Percentiles rank a stretch among this genome's conserved stretches.
phyloP scores from a whole-genome alignment of 2,113 vertebrate species.

The Sebastes fasciatus region DNA sequence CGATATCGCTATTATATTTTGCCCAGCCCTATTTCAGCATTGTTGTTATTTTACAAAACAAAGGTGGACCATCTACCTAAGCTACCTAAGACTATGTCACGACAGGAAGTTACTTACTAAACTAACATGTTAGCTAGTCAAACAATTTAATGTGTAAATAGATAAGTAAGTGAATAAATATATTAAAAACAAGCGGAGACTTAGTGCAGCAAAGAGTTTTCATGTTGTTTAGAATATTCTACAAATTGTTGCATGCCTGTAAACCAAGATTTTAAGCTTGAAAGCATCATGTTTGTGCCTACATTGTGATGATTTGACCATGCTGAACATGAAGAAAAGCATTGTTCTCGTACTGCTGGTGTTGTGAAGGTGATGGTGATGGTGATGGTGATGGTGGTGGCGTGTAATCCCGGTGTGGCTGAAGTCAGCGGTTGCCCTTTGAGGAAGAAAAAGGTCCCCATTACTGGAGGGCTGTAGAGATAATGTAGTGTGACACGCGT shows the following conservation, averaged over 20 bases:
- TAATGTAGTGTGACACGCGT: constrained; percentile 89
- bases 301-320: constrained; percentile 5
- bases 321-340: constrained; percentile 17
- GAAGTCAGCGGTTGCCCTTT: constrained; percentile 80
- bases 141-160: not conserved
- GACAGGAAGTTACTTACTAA: not conserved
- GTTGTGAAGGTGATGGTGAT: not conserved
- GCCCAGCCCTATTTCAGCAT: not conserved
- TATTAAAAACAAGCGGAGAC: constrained; percentile 2
- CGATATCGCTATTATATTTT: too few species aligned
- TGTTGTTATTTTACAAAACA: constrained; percentile 36
- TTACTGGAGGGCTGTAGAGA: constrained; percentile 87
- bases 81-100: not conserved
- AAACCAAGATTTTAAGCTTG: not conserved
- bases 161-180: not conserved
- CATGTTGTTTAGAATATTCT: constrained; percentile 12
- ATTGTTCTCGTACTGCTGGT: constrained; percentile 10
- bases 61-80: not conserved
- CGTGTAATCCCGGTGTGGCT: constrained; percentile 52
- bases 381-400: not conserved
- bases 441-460: constrained; percentile 82
- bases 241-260: constrained; percentile 38
- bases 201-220: not conserved
- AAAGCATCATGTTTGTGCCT: constrained; percentile 6
- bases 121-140: constrained; percentile 10